These are phyloP conservation scores for Macrosiphum euphorbiae DNA, from an alignment of 2,888 invertebrate genomes.

Conservation along the genomic window DNA sequence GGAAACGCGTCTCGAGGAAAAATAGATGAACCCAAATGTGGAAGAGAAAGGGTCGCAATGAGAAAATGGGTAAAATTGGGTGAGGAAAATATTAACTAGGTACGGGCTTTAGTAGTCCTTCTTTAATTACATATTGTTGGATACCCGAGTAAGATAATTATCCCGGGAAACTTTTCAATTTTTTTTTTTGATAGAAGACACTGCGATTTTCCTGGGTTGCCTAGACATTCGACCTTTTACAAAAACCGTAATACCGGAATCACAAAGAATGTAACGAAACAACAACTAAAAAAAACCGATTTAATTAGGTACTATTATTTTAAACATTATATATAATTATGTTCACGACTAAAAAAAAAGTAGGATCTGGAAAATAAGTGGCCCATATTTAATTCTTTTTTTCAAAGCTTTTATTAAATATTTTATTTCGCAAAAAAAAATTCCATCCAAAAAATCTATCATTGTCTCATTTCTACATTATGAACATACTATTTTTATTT, in stretches of 20 bases:
- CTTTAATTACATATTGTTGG: slow-evolving; percentile 51
- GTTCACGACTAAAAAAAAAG: background rate
- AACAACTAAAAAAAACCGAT: background rate
- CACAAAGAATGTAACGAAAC: background rate
- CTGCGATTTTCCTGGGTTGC: background rate
- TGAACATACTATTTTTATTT: background rate
- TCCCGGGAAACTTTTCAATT: background rate
- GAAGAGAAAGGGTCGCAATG: slow-evolving; percentile 2
- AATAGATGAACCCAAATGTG: slow-evolving; percentile 10
- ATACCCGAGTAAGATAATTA: slow-evolving; percentile 33
- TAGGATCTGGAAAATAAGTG: background rate
- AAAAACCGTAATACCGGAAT: background rate
- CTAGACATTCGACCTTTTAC: slow-evolving; percentile 33
- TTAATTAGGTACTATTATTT: background rate
- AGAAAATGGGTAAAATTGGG: background rate
- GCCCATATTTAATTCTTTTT: background rate
- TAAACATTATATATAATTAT: slow-evolving; percentile 7
- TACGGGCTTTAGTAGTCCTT: background rate
- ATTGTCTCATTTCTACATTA: background rate
- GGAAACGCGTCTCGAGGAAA: slow-evolving; percentile 35
- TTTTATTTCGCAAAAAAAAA: background rate
- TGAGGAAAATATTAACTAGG: background rate
- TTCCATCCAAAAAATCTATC: background rate
- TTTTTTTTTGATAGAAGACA: slow-evolving; percentile 41
- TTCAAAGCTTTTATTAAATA: background rate